Evolutionary conservation across 2,888 invertebrate species (phyloP).

Genomic region (Druceiella hillmani): DNA sequence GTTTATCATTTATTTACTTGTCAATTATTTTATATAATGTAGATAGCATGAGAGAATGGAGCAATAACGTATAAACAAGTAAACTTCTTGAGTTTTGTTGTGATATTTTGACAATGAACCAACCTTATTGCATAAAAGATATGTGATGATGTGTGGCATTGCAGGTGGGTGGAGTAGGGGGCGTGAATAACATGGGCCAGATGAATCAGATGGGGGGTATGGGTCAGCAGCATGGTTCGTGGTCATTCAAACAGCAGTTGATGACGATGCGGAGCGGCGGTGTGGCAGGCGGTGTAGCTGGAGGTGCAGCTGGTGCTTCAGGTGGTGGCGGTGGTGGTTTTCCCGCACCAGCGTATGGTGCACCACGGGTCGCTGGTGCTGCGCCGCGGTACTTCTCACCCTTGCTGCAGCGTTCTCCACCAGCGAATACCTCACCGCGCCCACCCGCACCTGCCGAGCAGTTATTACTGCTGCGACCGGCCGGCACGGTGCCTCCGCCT

Average conservation of each 20-base stretch:
- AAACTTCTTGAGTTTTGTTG: no score
- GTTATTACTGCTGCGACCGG: constrained; percentile 67
- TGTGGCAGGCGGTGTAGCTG: constrained; percentile 31
- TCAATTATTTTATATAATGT: no score
- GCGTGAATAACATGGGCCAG: constrained; percentile 32
- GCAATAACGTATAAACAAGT: no score
- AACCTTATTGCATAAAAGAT: background rate
- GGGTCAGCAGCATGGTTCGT: constrained; percentile 16
- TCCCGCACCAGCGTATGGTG: constrained; percentile 27
- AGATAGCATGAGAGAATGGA: no score
- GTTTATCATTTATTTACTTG: no score
- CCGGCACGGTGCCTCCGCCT: constrained; percentile 38
- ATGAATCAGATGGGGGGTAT: constrained; percentile 24
- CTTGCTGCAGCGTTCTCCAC: constrained; percentile 62
- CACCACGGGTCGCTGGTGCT: constrained; percentile 43
- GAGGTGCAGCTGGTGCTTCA: constrained; percentile 36
- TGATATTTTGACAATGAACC: background rate
- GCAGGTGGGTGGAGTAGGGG: constrained; percentile 25
- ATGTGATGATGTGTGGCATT: background rate
- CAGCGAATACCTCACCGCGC: constrained; percentile 66
- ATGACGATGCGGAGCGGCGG: constrained; percentile 29
- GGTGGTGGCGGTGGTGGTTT: constrained; percentile 33
- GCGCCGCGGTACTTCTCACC: constrained; percentile 46
- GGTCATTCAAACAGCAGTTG: constrained; percentile 20
- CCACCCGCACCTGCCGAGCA: no score